Conservation (phyloP, 2,888 invertebrate genomes). For the Melinaea menophilus region DNA sequence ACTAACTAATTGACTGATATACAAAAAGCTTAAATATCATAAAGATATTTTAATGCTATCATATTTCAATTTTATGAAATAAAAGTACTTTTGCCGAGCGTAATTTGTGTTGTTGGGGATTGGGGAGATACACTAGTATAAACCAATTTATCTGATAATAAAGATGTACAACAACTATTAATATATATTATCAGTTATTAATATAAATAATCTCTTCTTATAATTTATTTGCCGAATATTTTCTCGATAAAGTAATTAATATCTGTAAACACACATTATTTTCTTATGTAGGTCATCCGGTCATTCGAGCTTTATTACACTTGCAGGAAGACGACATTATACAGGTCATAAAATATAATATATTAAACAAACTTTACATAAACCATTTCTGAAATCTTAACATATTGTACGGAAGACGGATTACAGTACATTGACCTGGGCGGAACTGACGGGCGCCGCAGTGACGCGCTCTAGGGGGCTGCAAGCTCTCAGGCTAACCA, state of each 20-base stretch:
- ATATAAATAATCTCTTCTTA: no score
- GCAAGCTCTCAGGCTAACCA: conserved; percentile 12
- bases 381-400: conserved; percentile 1
- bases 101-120: no score
- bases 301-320: not conserved
- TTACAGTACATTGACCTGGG: conserved; percentile 21
- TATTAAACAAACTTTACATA: not conserved
- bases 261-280: conserved; percentile 1
- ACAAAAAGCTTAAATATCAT: no score
- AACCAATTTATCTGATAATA: no score
- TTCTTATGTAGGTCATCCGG: conserved; percentile 1
- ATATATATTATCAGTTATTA: no score
- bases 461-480: conserved; percentile 19
- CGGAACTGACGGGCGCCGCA: conserved; percentile 21
- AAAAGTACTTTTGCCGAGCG: no score
- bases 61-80: no score
- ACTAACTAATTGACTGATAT: no score
- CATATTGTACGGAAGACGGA: conserved; percentile 1
- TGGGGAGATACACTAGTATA: no score
- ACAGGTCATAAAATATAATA: conserved; percentile 5
- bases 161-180: no score
- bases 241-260: not conserved
- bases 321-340: conserved; percentile 6
- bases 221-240: not conserved
- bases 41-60: no score